Evolutionary conservation across 2,888 invertebrate genomes (phyloP).

Genomic region (Meganola albula): DNA sequence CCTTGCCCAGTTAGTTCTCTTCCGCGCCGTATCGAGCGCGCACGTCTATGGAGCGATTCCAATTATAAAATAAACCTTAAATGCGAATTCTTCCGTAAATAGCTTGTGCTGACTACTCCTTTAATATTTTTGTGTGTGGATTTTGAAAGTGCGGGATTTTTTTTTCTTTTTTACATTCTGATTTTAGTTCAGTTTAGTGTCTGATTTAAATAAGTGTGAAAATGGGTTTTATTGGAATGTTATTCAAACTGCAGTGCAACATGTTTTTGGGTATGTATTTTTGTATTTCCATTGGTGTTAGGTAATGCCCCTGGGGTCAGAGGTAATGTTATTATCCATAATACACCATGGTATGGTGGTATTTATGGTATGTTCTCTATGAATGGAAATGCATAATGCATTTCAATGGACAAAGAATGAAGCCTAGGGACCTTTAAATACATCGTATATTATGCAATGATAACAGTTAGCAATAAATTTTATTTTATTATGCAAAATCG

Average conservation of each 20-base stretch:
- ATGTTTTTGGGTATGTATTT: conserved; percentile 22
- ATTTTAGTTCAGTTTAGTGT: background rate
- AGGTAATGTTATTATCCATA: too few relatives aligned
- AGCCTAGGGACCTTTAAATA: too few relatives aligned
- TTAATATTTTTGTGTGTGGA: conserved; percentile 17
- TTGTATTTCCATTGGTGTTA: too few relatives aligned
- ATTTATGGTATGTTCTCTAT: too few relatives aligned
- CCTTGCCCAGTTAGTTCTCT: conserved; percentile 63
- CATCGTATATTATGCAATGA: too few relatives aligned
- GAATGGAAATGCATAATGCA: too few relatives aligned
- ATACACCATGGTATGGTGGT: too few relatives aligned
- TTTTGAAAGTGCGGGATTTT: conserved; percentile 11
- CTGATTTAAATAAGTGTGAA: too few relatives aligned
- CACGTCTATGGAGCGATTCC: conserved; percentile 54
- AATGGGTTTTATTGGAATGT: conserved; percentile 21
- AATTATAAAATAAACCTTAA: conserved; percentile 48
- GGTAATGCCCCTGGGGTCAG: too few relatives aligned
- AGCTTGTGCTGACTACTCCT: conserved; percentile 36
- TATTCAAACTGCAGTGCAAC: conserved; percentile 7
- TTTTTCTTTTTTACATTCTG: conserved; percentile 1
- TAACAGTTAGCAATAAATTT: too few relatives aligned
- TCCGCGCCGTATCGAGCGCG: conserved; percentile 62
- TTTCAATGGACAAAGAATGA: too few relatives aligned
- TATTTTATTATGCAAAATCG: too few relatives aligned
- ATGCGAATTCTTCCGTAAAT: conserved; percentile 34